These are phyloP conservation scores for Macropus fuliginosus DNA, from an alignment of 2,797 vertebrate genomes.

Conservation along the genomic window DNA sequence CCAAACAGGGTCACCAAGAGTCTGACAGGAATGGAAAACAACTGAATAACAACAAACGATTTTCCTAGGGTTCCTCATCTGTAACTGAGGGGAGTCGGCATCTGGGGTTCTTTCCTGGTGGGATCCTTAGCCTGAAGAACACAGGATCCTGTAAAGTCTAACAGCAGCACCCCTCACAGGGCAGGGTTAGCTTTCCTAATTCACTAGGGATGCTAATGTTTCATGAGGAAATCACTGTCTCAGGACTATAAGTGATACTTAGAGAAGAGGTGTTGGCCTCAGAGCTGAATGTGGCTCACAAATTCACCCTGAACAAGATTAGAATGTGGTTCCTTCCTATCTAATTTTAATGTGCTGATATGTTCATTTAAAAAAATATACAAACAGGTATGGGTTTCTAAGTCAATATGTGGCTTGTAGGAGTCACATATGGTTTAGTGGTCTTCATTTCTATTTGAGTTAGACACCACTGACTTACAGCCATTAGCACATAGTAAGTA, in stretches of 20 bases:
- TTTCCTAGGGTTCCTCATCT: no score
- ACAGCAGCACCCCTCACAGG: background rate
- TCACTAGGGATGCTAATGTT: background rate
- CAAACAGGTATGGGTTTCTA: background rate
- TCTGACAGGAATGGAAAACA: no score
- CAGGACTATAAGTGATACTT: background rate
- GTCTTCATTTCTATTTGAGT: background rate
- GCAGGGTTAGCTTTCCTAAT: background rate
- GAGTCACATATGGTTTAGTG: background rate
- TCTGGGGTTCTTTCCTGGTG: no score
- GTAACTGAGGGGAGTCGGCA: no score
- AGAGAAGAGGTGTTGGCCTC: background rate
- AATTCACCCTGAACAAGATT: background rate
- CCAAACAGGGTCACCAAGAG: no score
- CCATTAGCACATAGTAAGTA: background rate
- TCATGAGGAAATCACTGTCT: background rate
- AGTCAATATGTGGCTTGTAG: background rate
- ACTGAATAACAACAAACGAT: no score
- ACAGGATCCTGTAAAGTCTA: background rate
- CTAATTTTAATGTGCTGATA: background rate
- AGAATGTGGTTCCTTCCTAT: background rate
- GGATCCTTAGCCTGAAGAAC: no score
- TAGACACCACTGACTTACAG: background rate
- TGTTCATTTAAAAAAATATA: background rate
- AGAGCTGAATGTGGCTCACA: background rate